These are phyloP conservation scores for Enteromius paludinosus DNA, from an alignment of 2,797 vertebrate genomes.

Conservation along the genomic window DNA sequence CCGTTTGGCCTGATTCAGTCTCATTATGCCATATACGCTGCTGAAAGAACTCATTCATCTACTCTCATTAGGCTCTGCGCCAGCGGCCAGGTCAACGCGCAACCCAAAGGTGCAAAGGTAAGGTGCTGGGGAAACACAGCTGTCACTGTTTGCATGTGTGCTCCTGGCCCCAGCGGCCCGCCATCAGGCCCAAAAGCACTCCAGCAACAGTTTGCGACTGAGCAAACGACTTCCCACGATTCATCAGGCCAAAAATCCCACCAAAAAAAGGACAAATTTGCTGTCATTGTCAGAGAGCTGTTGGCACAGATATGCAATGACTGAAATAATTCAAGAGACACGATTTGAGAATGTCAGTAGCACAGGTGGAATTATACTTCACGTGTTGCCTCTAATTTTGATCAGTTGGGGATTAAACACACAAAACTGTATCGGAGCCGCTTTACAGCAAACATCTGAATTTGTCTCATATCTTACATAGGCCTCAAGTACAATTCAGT, in stretches of 20 bases:
- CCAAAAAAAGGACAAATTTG: constrained; percentile 18
- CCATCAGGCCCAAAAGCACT: not conserved
- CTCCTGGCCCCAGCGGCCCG: not conserved
- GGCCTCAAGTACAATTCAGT: not conserved
- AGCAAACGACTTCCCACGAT: not conserved
- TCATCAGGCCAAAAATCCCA: not conserved
- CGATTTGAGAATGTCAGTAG: not conserved
- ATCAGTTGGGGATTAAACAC: not conserved
- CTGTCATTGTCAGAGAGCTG: constrained; percentile 18
- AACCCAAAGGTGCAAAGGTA: constrained; percentile 63
- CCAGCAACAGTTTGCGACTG: not conserved
- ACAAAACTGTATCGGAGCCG: not conserved
- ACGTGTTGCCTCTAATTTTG: not conserved
- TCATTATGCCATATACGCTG: constrained; percentile 65
- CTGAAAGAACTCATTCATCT: constrained; percentile 51
- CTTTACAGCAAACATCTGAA: not conserved
- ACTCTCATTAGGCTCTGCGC: constrained; percentile 55
- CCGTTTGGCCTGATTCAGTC: constrained; percentile 45
- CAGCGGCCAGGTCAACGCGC: constrained; percentile 51
- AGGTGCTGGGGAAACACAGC: constrained; percentile 53
- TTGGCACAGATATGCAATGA: constrained; percentile 11
- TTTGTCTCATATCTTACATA: not conserved
- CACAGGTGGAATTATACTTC: not conserved
- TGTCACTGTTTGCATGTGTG: constrained; percentile 50
- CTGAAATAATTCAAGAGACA: not conserved